Evolutionary conservation across 2,888 invertebrate species (phyloP).

Genomic region (Phengaris arion): DNA sequence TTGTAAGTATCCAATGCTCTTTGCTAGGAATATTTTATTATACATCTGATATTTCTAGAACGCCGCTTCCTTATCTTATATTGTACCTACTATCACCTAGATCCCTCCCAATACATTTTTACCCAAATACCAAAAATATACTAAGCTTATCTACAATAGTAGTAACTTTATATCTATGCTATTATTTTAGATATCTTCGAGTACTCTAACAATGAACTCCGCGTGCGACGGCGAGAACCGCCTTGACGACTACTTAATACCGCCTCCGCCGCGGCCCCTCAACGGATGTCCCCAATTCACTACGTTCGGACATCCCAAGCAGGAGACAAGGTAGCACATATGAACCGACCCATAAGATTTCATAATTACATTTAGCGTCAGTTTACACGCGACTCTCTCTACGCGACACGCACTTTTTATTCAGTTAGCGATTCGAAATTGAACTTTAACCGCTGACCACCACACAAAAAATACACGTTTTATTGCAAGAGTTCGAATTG

Average conservation of each 20-base stretch:
- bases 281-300: conserved; percentile 69
- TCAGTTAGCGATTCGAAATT: no score
- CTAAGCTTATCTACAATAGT: no score
- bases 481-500: no score
- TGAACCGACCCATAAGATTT: background rate
- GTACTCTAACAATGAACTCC: conserved; percentile 71
- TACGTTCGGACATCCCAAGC: conserved; percentile 72
- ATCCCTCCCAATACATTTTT: background rate
- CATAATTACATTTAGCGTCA: no score
- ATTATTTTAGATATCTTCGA: conserved; percentile 61
- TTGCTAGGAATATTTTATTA: no score
- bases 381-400: no score
- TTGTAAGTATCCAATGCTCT: conserved; percentile 46
- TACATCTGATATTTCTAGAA: no score
- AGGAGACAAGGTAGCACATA: conserved; percentile 57
- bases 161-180: background rate
- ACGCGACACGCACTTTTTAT: no score
- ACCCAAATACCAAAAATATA: background rate
- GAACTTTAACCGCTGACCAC: no score
- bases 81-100: no score
- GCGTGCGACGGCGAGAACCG: conserved; percentile 63
- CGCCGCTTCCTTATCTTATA: no score
- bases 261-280: conserved; percentile 81
- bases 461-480: no score
- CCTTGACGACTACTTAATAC: conserved; percentile 81